Percentiles rank a stretch among this genome's conserved stretches.
phyloP scores from a whole-genome alignment of 2,797 vertebrate genomes.

The Cephalopachus bancanus region DNA sequence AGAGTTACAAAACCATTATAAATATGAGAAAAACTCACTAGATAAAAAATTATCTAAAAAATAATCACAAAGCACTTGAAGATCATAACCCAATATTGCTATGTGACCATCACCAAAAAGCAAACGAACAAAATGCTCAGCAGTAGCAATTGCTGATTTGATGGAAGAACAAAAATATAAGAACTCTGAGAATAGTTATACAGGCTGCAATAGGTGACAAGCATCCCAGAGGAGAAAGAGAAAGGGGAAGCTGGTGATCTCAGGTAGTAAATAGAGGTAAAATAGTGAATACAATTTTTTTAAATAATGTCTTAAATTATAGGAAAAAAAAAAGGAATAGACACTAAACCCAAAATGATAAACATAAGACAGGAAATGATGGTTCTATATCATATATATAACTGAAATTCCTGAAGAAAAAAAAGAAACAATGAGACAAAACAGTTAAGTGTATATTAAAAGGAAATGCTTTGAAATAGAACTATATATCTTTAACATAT shows the following conservation, averaged over 20 bases:
- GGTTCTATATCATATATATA: background rate
- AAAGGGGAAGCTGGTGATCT: background rate
- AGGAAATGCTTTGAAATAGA: background rate
- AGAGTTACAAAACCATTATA: background rate
- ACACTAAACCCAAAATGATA: background rate
- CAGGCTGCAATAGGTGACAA: background rate
- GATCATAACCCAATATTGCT: background rate
- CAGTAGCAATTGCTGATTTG: background rate
- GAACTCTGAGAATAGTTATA: background rate
- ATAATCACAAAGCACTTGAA: background rate
- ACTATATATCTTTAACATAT: background rate
- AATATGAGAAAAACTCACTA: background rate
- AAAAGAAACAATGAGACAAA: conserved; percentile 18
- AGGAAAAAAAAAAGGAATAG: background rate
- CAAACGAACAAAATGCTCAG: background rate
- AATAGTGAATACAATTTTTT: background rate
- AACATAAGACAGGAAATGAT: background rate
- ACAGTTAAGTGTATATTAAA: background rate
- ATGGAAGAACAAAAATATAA: background rate
- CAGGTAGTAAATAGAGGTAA: background rate
- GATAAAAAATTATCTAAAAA: background rate
- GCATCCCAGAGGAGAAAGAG: background rate
- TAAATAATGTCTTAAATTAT: background rate
- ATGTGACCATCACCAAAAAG: background rate
- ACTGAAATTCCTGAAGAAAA: conserved; percentile 2